phyloP scores from a whole-genome alignment of 2,888 invertebrate species.

The Agriopis marginaria region DNA sequence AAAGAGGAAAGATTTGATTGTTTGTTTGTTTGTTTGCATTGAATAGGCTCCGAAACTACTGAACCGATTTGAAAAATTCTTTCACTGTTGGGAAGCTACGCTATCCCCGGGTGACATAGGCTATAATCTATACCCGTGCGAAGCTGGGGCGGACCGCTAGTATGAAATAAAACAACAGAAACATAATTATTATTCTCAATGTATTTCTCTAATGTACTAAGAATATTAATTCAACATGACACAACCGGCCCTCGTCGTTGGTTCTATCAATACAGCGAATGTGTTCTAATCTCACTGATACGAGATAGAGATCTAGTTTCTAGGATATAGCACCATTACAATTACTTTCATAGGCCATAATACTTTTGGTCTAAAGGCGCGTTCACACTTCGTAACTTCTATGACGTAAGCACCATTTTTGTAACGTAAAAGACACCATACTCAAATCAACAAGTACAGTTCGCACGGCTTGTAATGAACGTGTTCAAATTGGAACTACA shows the following conservation, averaged over 20 bases:
- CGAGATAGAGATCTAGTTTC: conserved; percentile 82
- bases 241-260: conserved; percentile 78
- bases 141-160: no score
- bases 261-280: conserved; percentile 54
- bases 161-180: conserved; percentile 52
- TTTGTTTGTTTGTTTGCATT: no score
- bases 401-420: background rate
- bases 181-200: conserved; percentile 63
- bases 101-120: no score
- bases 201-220: conserved; percentile 82
- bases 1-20: no score
- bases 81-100: no score
- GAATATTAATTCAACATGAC: conserved; percentile 77
- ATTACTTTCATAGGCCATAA: conserved; percentile 83
- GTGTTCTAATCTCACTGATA: conserved; percentile 72
- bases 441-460: no score
- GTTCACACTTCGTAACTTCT: conserved; percentile 13
- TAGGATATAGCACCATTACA: conserved; percentile 81
- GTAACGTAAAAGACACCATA: no score
- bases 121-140: no score
- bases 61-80: no score
- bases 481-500: no score
- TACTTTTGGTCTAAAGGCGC: conserved; percentile 75
- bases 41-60: no score
- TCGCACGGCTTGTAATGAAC: no score